Conservation (phyloP, 2,797 vertebrate genomes). For the Spondyliosoma cantharus region DNA sequence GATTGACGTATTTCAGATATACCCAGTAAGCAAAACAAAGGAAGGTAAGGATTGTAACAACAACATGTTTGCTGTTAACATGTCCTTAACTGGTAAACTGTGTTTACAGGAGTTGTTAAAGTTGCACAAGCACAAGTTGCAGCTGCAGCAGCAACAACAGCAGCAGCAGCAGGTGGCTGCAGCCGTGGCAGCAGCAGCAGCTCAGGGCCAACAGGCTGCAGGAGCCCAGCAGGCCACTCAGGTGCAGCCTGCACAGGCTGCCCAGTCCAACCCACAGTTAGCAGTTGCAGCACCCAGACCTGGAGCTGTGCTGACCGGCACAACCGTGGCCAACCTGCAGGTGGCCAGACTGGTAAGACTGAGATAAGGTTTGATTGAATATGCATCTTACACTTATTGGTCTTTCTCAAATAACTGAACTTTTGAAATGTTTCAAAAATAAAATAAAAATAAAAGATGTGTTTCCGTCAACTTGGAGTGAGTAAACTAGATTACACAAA, state of each 20-base stretch:
- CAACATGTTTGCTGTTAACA: not conserved
- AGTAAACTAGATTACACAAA: too few species aligned
- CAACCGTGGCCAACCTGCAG: constrained; percentile 90
- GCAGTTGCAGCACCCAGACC: constrained; percentile 88
- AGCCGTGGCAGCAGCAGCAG: constrained; percentile 82
- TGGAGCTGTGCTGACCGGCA: constrained; percentile 88
- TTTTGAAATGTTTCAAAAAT: too few species aligned
- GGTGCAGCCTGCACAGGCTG: constrained; percentile 85
- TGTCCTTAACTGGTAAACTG: not conserved
- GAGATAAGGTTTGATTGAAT: not conserved
- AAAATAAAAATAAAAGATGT: too few species aligned
- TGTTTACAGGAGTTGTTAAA: constrained; percentile 89
- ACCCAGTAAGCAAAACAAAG: not conserved
- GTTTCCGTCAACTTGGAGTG: too few species aligned
- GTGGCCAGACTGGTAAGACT: constrained; percentile 92
- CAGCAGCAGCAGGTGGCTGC: constrained; percentile 81
- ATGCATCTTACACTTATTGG: too few species aligned
- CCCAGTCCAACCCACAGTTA: constrained; percentile 87
- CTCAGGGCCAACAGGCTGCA: constrained; percentile 86
- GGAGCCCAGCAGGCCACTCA: constrained; percentile 85
- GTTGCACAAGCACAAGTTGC: constrained; percentile 94
- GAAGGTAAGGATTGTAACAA: not conserved
- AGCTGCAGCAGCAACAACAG: constrained; percentile 90
- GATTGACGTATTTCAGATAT: not conserved
- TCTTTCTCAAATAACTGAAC: too few species aligned